A percentile compares a stretch with the other conserved stretches of the same genome.
phyloP scores from a whole-genome alignment of 2,113 vertebrate genomes.

The Triplophysa rosa region DNA sequence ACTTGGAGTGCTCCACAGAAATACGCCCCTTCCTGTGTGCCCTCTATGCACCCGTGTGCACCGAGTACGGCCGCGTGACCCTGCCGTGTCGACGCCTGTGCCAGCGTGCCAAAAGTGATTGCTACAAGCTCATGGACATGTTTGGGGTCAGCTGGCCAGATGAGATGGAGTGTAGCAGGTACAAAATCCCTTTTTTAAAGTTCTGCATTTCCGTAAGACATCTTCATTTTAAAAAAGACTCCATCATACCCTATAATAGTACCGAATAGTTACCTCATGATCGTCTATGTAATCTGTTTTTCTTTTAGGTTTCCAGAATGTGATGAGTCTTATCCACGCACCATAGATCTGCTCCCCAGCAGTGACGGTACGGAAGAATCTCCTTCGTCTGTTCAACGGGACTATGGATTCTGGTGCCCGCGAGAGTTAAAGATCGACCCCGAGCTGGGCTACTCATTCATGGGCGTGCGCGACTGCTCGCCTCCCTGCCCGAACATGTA shows the following conservation, averaged over 20 bases:
- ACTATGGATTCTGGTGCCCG: slow-evolving; percentile 98
- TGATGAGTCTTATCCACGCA: slow-evolving; percentile 88
- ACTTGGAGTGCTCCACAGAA: slow-evolving; percentile 91
- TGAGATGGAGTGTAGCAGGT: slow-evolving; percentile 97
- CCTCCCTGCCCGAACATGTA: slow-evolving; percentile 98
- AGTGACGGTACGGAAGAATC: slow-evolving; percentile 81
- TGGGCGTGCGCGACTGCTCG: slow-evolving; percentile 90
- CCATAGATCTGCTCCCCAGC: slow-evolving; percentile 80
- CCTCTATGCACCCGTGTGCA: slow-evolving; percentile 90
- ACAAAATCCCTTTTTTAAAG: neutral
- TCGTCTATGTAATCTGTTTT: neutral
- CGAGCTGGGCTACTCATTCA: slow-evolving; percentile 91
- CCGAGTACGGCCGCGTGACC: slow-evolving; percentile 89
- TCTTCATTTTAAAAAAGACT: neutral
- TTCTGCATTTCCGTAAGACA: neutral
- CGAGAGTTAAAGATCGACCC: slow-evolving; percentile 92
- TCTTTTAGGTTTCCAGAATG: slow-evolving; percentile 92
- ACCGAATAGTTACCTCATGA: too few relatives aligned
- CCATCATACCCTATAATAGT: too few relatives aligned
- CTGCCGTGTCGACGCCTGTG: slow-evolving; percentile 93
- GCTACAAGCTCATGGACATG: slow-evolving; percentile 96
- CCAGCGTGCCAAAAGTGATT: slow-evolving; percentile 86
- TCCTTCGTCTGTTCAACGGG: slow-evolving; percentile 82
- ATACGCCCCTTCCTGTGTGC: slow-evolving; percentile 91
- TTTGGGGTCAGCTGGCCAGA: slow-evolving; percentile 95